A percentile compares a stretch with the other conserved stretches of the same genome.
Evolutionary conservation across 2,888 invertebrate species (phyloP).

Genomic region (Panopea generosa): DNA sequence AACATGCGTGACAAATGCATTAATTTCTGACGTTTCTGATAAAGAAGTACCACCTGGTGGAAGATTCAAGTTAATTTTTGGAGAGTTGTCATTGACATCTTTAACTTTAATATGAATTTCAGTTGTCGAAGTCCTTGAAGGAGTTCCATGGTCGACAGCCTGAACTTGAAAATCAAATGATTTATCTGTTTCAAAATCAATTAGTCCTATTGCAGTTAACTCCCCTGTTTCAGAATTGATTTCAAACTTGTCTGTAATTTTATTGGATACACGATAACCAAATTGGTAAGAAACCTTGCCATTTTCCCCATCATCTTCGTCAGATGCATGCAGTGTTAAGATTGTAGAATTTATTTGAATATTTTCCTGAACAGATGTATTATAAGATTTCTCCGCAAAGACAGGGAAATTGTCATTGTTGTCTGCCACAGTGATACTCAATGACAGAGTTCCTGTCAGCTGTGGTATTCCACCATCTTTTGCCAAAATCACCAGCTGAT

Average conservation of each 20-base stretch:
- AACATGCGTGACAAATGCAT: slow-evolving; percentile 96
- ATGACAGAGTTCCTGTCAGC: slow-evolving; percentile 62
- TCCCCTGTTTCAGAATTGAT: slow-evolving; percentile 95
- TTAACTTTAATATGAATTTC: slow-evolving; percentile 86
- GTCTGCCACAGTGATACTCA: slow-evolving; percentile 67
- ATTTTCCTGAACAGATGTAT: slow-evolving; percentile 63
- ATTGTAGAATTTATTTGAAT: slow-evolving; percentile 49
- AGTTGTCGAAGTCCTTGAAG: slow-evolving; percentile 86
- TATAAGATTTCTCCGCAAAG: slow-evolving; percentile 60
- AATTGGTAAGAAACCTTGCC: slow-evolving; percentile 86
- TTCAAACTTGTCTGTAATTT: slow-evolving; percentile 54
- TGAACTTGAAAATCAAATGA: slow-evolving; percentile 90
- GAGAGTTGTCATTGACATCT: slow-evolving; percentile 95
- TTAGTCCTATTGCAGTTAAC: slow-evolving; percentile 91
- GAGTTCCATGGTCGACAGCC: slow-evolving; percentile 72
- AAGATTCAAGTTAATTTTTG: slow-evolving; percentile 92
- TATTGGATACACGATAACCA: slow-evolving; percentile 53
- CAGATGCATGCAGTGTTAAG: slow-evolving; percentile 90
- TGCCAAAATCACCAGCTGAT: slow-evolving; percentile 71
- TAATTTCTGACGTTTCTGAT: slow-evolving; percentile 90
- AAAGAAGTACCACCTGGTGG: slow-evolving; percentile 90
- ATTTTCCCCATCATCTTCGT: slow-evolving; percentile 93
- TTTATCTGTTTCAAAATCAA: slow-evolving; percentile 93
- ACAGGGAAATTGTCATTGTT: slow-evolving; percentile 71
- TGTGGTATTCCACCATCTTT: slow-evolving; percentile 69